These are phyloP conservation scores for Chrysolophus pictus DNA, from an alignment of 2,797 vertebrate species.

Conservation along the genomic window DNA sequence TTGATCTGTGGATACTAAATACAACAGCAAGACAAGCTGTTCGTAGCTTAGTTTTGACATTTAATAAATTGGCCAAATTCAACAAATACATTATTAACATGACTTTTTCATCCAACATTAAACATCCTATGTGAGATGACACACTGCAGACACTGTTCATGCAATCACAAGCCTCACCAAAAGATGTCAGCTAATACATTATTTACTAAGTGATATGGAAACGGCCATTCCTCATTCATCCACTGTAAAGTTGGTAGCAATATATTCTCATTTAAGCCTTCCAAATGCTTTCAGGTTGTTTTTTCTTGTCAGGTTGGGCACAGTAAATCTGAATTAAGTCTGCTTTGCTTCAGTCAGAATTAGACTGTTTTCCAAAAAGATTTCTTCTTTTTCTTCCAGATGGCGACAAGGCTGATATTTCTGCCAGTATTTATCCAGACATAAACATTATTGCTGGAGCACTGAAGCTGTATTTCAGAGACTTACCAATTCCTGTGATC, in stretches of 20 bases:
- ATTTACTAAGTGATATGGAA: background rate
- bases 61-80: background rate
- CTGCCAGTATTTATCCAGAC: conserved; percentile 85
- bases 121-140: background rate
- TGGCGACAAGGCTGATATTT: conserved; percentile 96
- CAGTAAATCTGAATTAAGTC: conserved; percentile 27
- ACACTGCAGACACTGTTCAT: background rate
- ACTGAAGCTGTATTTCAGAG: conserved; percentile 87
- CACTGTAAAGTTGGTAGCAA: background rate
- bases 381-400: conserved; percentile 83
- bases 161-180: background rate
- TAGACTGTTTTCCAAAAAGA: conserved; percentile 35
- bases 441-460: conserved; percentile 87
- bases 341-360: conserved; percentile 11
- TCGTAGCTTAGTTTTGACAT: background rate
- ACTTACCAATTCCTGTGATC: conserved; percentile 85
- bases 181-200: conserved; percentile 8
- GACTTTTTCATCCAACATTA: background rate
- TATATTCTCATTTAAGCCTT: conserved; percentile 52
- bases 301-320: background rate
- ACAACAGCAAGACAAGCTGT: background rate
- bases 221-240: background rate
- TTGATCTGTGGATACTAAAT: background rate
- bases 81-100: background rate
- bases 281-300: conserved; percentile 25